Evolutionary conservation across 2,113 vertebrate species (phyloP).

Genomic region (human): DNA sequence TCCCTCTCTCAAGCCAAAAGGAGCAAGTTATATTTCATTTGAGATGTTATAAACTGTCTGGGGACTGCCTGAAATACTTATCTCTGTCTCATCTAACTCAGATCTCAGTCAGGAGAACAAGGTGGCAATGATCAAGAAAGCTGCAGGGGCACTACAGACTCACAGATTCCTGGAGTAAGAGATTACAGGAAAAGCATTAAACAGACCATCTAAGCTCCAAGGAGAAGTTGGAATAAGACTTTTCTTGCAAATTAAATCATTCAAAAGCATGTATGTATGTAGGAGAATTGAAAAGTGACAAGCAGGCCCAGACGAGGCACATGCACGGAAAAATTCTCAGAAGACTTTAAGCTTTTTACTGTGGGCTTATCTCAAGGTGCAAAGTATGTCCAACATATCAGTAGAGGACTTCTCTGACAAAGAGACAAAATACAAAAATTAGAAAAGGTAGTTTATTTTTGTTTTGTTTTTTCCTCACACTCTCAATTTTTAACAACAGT

Average conservation of each 20-base stretch:
- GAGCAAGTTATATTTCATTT: neutral
- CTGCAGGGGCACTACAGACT: neutral
- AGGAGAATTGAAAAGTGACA: neutral
- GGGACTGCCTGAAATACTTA: neutral
- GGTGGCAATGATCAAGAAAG: neutral
- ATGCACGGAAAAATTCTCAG: neutral
- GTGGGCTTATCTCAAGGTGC: neutral
- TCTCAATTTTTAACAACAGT: neutral
- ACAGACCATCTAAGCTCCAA: neutral
- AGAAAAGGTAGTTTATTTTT: neutral
- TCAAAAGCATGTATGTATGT: neutral
- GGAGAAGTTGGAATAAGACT: neutral
- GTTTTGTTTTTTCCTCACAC: too few relatives aligned
- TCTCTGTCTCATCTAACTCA: neutral
- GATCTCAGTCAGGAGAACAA: neutral
- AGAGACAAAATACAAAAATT: neutral
- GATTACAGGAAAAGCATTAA: neutral
- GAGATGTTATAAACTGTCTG: neutral
- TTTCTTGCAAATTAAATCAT: neutral
- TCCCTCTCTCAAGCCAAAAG: neutral
- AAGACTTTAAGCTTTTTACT: neutral
- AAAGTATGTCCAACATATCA: neutral
- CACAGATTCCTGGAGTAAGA: neutral
- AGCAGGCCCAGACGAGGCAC: neutral
- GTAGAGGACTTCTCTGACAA: neutral